A percentile compares a stretch with the other conserved stretches of the same genome.
Conservation (phyloP, 2,888 invertebrate genomes). For the Caenorhabditis sp. region DNA sequence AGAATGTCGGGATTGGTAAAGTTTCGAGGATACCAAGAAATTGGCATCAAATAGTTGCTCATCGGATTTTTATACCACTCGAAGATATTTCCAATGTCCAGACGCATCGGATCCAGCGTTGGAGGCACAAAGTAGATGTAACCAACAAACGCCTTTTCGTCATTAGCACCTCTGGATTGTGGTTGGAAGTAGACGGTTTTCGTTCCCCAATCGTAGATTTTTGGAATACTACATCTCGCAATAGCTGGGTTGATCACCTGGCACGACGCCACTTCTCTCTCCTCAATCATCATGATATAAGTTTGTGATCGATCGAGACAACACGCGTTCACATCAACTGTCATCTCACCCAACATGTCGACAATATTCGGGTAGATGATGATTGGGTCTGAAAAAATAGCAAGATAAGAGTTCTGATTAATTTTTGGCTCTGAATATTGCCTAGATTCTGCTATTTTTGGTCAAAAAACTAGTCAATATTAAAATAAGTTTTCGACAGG, state of each 20-base stretch:
- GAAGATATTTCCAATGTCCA: constrained; percentile 68
- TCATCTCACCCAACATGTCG: constrained; percentile 94
- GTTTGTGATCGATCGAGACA: constrained; percentile 79
- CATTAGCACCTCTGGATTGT: constrained; percentile 64
- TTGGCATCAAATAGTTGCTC: constrained; percentile 62
- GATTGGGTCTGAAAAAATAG: constrained; percentile 65
- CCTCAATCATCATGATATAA: constrained; percentile 68
- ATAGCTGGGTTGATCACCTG: constrained; percentile 66
- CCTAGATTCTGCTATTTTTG: too few species aligned
- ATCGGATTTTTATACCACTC: constrained; percentile 70
- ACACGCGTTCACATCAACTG: constrained; percentile 94
- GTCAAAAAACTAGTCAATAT: too few species aligned
- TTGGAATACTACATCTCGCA: constrained; percentile 66
- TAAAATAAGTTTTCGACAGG: too few species aligned
- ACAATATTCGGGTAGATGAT: constrained; percentile 83
- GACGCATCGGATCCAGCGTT: constrained; percentile 69
- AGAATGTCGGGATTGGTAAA: constrained; percentile 68
- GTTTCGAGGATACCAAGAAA: constrained; percentile 69
- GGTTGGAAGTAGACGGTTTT: constrained; percentile 70
- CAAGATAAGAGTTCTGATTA: too few species aligned
- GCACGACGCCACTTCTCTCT: constrained; percentile 67
- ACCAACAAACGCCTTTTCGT: constrained; percentile 70
- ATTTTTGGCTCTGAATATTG: too few species aligned
- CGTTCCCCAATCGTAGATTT: constrained; percentile 70
- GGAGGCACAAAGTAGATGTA: constrained; percentile 71